Percentiles rank a stretch among this genome's conserved stretches.
Conservation (phyloP, 37 sponge, comb jelly and placozoan species). For the Halichondria panicea region DNA sequence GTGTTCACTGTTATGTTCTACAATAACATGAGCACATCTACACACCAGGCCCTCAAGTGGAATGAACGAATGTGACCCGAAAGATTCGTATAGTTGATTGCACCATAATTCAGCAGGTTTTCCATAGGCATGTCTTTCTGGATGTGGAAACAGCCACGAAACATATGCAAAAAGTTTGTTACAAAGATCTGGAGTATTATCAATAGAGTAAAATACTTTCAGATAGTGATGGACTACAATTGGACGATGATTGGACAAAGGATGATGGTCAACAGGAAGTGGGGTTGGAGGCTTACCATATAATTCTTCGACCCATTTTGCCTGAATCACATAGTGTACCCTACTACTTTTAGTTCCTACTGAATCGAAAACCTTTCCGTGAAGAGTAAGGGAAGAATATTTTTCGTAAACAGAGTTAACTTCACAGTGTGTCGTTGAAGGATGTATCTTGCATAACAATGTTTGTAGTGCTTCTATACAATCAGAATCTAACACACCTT, state of each 20-base stretch:
- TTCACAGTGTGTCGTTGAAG: not conserved
- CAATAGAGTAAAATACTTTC: not conserved
- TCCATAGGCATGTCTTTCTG: not conserved
- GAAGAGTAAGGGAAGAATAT: not conserved
- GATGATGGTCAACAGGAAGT: not conserved
- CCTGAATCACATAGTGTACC: not conserved
- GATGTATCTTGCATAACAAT: not conserved
- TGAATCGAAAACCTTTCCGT: not conserved
- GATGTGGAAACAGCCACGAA: constrained; percentile 1
- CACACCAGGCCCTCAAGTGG: not conserved
- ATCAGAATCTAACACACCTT: not conserved
- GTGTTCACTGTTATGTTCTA: not conserved
- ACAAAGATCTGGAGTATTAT: no score
- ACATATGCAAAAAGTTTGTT: constrained; percentile 5
- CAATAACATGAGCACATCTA: not conserved
- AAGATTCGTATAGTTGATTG: not conserved
- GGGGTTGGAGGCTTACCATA: constrained; percentile 1
- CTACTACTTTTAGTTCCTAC: not conserved
- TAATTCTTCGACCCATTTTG: not conserved
- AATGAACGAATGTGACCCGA: not conserved
- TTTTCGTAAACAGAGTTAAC: not conserved
- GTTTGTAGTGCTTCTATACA: not conserved
- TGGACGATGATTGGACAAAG: not conserved
- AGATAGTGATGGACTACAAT: constrained; percentile 1
- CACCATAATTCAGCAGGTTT: constrained; percentile 9